A percentile compares a stretch with the other conserved stretches of the same genome.
phyloP scores from a whole-genome alignment of 2,888 invertebrate genomes.

The Cetonia aurata region DNA sequence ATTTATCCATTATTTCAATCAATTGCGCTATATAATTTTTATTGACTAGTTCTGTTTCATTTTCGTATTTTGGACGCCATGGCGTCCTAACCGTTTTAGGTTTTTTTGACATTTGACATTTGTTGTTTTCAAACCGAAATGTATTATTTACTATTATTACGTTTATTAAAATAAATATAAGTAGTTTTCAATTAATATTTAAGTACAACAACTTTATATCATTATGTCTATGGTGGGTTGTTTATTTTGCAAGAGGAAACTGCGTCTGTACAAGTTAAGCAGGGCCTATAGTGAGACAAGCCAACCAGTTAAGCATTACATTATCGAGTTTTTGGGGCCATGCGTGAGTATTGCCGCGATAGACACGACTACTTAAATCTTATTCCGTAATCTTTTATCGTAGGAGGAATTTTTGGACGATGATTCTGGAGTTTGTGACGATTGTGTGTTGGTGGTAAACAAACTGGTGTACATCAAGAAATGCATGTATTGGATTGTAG shows the following conservation, averaged over 20 bases:
- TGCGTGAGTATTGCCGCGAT: slow-evolving; percentile 43
- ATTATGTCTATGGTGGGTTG: slow-evolving; percentile 34
- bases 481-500: slow-evolving; percentile 44
- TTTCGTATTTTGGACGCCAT: too few species aligned
- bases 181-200: too few species aligned
- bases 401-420: slow-evolving; percentile 47
- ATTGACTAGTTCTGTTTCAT: too few species aligned
- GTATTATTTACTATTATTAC: not conserved
- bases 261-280: slow-evolving; percentile 44
- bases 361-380: too few species aligned
- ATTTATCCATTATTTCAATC: too few species aligned
- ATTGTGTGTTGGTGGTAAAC: slow-evolving; percentile 46
- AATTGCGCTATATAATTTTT: too few species aligned
- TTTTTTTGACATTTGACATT: slow-evolving; percentile 24
- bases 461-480: slow-evolving; percentile 45
- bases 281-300: slow-evolving; percentile 44
- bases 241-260: slow-evolving; percentile 43
- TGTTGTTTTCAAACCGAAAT: slow-evolving; percentile 11
- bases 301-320: slow-evolving; percentile 47
- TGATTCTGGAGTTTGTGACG: slow-evolving; percentile 46
- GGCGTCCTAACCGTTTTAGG: too few species aligned
- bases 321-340: slow-evolving; percentile 47
- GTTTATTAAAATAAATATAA: not conserved
- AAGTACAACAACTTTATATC: not conserved
- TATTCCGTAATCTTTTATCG: slow-evolving; percentile 14